These are phyloP conservation scores for Sesia apiformis DNA, from an alignment of 2,888 invertebrate species.

Conservation along the genomic window DNA sequence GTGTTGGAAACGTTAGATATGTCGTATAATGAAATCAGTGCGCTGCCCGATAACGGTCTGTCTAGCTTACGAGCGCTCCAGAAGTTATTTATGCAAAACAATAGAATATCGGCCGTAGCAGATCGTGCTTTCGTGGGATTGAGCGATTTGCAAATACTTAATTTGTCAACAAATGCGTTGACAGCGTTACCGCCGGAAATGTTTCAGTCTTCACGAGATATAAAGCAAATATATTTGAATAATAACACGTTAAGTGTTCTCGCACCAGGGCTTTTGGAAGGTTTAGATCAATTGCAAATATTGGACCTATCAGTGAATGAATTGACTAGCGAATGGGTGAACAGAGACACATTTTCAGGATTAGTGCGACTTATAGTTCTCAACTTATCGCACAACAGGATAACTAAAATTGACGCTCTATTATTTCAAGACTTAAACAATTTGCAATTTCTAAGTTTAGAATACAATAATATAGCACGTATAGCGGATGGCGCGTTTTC, in stretches of 20 bases:
- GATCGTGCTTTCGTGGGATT: conserved; percentile 84
- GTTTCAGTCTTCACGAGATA: conserved; percentile 81
- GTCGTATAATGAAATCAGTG: conserved; percentile 82
- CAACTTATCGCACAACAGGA: conserved; percentile 82
- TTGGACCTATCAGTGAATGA: conserved; percentile 84
- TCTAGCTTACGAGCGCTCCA: conserved; percentile 80
- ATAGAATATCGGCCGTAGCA: conserved; percentile 81
- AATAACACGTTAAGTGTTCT: conserved; percentile 85
- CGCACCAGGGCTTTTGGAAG: conserved; percentile 83
- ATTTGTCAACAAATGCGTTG: conserved; percentile 86
- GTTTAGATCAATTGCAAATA: conserved; percentile 81
- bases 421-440: conserved; percentile 84
- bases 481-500: conserved; percentile 84
- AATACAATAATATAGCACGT: conserved; percentile 80
- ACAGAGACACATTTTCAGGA: conserved; percentile 84
- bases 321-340: conserved; percentile 85
- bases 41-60: conserved; percentile 81
- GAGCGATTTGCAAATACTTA: conserved; percentile 79
- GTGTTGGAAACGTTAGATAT: conserved; percentile 82
- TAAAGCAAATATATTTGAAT: conserved; percentile 82
- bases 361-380: conserved; percentile 82
- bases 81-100: conserved; percentile 82
- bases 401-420: conserved; percentile 80
- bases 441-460: conserved; percentile 83
- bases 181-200: conserved; percentile 85